phyloP scores from a whole-genome alignment of 2,888 invertebrate species.

The Chrysomela aeneicollis region DNA sequence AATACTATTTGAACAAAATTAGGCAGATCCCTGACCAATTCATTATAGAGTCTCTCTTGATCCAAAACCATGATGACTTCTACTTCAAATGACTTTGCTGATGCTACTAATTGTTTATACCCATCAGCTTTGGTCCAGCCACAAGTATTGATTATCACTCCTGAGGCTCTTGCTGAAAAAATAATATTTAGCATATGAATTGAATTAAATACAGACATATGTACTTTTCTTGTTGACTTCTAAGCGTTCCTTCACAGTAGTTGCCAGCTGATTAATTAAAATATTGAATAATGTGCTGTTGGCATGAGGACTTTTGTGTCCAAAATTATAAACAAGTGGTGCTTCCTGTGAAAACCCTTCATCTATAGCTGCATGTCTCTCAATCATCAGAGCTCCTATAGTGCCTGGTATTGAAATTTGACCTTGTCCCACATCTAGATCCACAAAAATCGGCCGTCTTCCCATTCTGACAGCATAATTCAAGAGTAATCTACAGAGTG shows the following conservation, averaged over 20 bases:
- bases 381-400: constrained; percentile 86
- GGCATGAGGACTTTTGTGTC: constrained; percentile 77
- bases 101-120: constrained; percentile 85
- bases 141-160: constrained; percentile 96
- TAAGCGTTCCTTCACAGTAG: constrained; percentile 83
- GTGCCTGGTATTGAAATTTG: constrained; percentile 92
- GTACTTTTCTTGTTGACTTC: constrained; percentile 87
- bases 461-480: constrained; percentile 96
- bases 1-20: constrained; percentile 85
- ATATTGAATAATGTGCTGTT: constrained; percentile 88
- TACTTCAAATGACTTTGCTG: constrained; percentile 94
- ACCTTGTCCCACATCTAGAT: constrained; percentile 95
- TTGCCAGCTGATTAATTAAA: constrained; percentile 84
- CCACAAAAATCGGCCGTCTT: constrained; percentile 89
- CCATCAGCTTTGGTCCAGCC: constrained; percentile 96
- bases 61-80: constrained; percentile 95
- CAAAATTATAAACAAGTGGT: constrained; percentile 93
- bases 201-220: background rate
- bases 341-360: constrained; percentile 95
- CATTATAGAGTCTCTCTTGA: constrained; percentile 95
- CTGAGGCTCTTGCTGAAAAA: constrained; percentile 78
- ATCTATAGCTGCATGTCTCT: constrained; percentile 91
- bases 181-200: constrained; percentile 16
- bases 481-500: constrained; percentile 80
- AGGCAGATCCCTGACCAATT: constrained; percentile 92